Base-by-base conservation (phyloP, 1,140 invertebrate genomes). In the Phymastichus coffea region DNA sequence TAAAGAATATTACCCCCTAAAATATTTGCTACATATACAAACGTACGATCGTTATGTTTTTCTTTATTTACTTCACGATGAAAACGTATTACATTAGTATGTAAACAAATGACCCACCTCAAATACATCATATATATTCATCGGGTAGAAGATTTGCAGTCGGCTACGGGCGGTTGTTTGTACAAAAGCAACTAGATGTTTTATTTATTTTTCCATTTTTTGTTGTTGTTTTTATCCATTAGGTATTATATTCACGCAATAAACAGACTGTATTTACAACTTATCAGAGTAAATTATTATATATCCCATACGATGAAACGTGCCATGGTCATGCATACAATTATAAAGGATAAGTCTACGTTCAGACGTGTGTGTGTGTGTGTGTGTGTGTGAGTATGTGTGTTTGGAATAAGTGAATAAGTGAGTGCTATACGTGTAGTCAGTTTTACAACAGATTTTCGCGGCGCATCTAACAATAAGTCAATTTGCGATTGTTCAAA, bases 201-300 rank as follows among this genome's bases (percentile, higher is more conserved):
- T 26, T n/a, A 46, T 23, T 46, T 25, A 46, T 26, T 25, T 52
- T 44, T 56, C 12, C 28, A 33, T n/a, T n/a, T 46, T 25, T 26
- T n/a, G 25, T 23, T 46, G 9, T 25, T 26, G 14, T 52, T 44
- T 56, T 33, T 12, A 33, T 33, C 6, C 28, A 33, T 56, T 56
- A 49, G 41, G 37, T 54, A 41, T 49, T n/a, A 54, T 61, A 54
- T 49, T 49, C 52, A 61, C 52, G 59, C 59, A 37, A 47, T 56
- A 38, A 61, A 61, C 37, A 43, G 52, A 33, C 37, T 55, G 26
- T 61, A 61, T 61, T 61, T 61, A 61, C 52, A 61, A 61, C 43
- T 61, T 61, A 60, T 49, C 57, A 54, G 25, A 60, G 49, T 60
- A 47, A 60, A 54, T 54, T 38, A n/a, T n/a, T n/a, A 60, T 47